phyloP scores from a whole-genome alignment of 2,797 vertebrate genomes.

The Malurus leucopterus region DNA sequence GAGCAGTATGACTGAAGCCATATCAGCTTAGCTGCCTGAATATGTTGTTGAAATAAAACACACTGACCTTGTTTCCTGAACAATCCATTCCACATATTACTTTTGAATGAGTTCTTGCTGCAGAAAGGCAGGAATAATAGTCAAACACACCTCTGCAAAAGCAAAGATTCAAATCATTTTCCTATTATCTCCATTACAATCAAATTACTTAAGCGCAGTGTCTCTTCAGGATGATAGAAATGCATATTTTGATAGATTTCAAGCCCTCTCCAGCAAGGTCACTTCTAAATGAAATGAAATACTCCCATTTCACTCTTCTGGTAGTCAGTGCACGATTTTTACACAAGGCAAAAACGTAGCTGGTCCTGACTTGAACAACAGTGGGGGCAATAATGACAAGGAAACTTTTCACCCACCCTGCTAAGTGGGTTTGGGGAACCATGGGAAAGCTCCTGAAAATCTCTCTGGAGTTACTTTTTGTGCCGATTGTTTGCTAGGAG shows the following conservation, averaged over 20 bases:
- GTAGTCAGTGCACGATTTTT: background rate
- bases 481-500: background rate
- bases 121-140: conserved; percentile 2
- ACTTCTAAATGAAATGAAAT: background rate
- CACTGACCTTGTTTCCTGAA: background rate
- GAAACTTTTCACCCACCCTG: background rate
- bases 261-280: background rate
- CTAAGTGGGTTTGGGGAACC: background rate
- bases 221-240: conserved; percentile 13
- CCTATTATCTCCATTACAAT: conserved; percentile 4
- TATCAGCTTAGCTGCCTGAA: background rate
- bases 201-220: conserved; percentile 29
- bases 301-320: background rate
- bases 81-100: background rate
- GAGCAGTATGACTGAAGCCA: background rate
- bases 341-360: background rate
- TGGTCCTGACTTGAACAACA: background rate
- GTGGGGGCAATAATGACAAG: background rate
- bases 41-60: background rate
- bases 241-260: conserved; percentile 22
- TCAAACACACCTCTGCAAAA: conserved; percentile 10
- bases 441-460: background rate
- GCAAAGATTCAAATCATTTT: background rate
- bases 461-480: background rate
- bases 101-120: background rate